These are phyloP conservation scores for Bergia puertoricense DNA, from an alignment of 92 coral and sea anemone species.

Conservation along the genomic window DNA sequence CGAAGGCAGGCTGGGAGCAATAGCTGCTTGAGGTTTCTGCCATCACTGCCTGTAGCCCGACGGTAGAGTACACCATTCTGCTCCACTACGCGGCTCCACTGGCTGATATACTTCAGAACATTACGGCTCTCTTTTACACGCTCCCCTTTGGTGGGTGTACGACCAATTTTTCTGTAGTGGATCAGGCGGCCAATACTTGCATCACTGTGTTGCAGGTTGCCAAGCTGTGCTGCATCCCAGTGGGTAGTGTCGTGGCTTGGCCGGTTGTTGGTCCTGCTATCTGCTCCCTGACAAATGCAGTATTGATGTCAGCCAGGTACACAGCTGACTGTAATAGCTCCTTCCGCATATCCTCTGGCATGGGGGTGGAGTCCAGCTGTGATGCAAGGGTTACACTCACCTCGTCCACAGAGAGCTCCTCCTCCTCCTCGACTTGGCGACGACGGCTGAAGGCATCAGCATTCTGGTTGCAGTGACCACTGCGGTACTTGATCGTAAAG, in stretches of 20 bases:
- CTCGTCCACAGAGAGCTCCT: slow-evolving; percentile 11
- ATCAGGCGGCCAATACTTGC: slow-evolving; percentile 23
- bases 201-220: slow-evolving; percentile 27
- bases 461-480: slow-evolving; percentile 40
- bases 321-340: slow-evolving; percentile 47
- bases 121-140: slow-evolving; percentile 20
- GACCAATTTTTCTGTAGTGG: slow-evolving; percentile 22
- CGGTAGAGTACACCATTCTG: slow-evolving; percentile 43
- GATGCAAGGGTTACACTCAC: slow-evolving; percentile 21
- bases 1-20: slow-evolving; percentile 48
- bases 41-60: neutral
- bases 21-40: slow-evolving; percentile 22
- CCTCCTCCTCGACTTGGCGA: slow-evolving; percentile 3
- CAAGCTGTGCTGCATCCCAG: slow-evolving; percentile 2
- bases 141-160: slow-evolving; percentile 34
- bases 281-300: slow-evolving; percentile 3
- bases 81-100: slow-evolving; percentile 35
- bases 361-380: slow-evolving; percentile 39
- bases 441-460: slow-evolving; percentile 59
- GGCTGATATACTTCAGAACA: slow-evolving; percentile 17
- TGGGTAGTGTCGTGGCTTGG: slow-evolving; percentile 14
- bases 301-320: slow-evolving; percentile 25
- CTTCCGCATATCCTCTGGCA: slow-evolving; percentile 51
- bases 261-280: neutral
- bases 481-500: slow-evolving; percentile 35